These are phyloP conservation scores for Dendroctonus valens DNA, from an alignment of 1,140 invertebrate genomes.

Conservation along the genomic window DNA sequence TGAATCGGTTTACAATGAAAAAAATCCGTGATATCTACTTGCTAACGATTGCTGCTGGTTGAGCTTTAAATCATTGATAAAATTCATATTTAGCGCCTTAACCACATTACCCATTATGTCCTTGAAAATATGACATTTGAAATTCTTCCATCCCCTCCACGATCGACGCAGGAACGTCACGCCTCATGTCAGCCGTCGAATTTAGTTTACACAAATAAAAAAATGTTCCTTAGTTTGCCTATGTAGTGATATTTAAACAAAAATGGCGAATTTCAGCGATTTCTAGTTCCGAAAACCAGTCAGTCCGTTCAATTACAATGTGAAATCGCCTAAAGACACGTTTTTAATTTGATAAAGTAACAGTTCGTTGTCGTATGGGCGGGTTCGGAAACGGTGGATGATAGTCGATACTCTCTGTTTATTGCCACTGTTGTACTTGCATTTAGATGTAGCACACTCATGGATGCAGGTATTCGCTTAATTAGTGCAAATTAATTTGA, in stretches of 20 bases:
- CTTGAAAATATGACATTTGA: conserved; percentile 24
- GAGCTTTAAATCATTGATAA: neutral
- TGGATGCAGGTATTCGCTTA: neutral
- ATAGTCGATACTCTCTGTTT: conserved; percentile 38
- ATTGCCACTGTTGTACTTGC: conserved; percentile 27
- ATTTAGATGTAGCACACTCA: too few species aligned
- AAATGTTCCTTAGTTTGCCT: conserved; percentile 24
- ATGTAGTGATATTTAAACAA: conserved; percentile 10
- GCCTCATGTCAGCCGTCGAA: conserved; percentile 29
- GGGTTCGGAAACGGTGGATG: conserved; percentile 34
- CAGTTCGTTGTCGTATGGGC: conserved; percentile 37
- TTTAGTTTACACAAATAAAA: conserved; percentile 40
- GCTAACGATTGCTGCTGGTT: too few species aligned
- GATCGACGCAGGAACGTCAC: conserved; percentile 10
- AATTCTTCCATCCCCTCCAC: conserved; percentile 15
- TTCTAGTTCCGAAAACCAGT: conserved; percentile 27
- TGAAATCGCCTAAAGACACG: conserved; percentile 15
- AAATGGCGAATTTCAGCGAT: conserved; percentile 6
- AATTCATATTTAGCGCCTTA: conserved; percentile 42
- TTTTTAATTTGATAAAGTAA: conserved; percentile 27
- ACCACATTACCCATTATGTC: conserved; percentile 40
- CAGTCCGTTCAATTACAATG: conserved; percentile 10
- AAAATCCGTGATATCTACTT: too few species aligned
- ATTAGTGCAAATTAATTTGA: conserved; percentile 5
- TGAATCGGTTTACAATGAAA: too few species aligned